Conservation (phyloP, 2,113 vertebrate species). For the Amphiprion percula region DNA sequence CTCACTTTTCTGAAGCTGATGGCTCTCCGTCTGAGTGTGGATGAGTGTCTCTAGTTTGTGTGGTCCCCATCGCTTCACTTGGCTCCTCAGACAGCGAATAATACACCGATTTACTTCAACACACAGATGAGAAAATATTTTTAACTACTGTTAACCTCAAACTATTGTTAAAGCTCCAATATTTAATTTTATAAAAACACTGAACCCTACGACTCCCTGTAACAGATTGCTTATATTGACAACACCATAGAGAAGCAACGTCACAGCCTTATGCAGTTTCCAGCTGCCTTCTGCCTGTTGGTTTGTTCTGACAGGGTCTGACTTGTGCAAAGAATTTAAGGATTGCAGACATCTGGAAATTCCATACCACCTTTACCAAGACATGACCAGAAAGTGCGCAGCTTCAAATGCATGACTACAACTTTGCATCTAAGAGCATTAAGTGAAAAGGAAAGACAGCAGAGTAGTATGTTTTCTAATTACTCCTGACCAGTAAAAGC, state of each 20-base stretch:
- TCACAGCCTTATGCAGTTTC: neutral
- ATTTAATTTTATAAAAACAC: neutral
- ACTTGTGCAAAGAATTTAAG: neutral
- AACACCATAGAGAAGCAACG: neutral
- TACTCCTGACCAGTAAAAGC: no score
- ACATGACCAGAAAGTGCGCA: no score
- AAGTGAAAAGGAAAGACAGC: no score
- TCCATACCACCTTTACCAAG: neutral
- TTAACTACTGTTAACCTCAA: neutral
- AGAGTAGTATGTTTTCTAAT: no score
- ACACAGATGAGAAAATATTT: conserved; percentile 24
- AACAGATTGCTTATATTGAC: neutral
- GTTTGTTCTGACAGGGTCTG: no score
- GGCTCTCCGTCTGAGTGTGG: conserved; percentile 89
- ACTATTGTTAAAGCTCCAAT: neutral
- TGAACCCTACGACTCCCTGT: neutral
- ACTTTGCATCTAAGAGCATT: no score
- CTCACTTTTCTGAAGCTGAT: conserved; percentile 81
- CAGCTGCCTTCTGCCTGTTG: neutral
- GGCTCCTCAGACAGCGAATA: conserved; percentile 83
- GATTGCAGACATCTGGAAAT: neutral
- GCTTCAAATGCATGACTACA: no score
- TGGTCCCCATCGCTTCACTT: conserved; percentile 31
- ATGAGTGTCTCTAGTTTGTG: conserved; percentile 72
- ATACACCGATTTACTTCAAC: conserved; percentile 82